Conservation (phyloP, 2,797 vertebrate genomes). For the Petrocephalus sullivani region DNA sequence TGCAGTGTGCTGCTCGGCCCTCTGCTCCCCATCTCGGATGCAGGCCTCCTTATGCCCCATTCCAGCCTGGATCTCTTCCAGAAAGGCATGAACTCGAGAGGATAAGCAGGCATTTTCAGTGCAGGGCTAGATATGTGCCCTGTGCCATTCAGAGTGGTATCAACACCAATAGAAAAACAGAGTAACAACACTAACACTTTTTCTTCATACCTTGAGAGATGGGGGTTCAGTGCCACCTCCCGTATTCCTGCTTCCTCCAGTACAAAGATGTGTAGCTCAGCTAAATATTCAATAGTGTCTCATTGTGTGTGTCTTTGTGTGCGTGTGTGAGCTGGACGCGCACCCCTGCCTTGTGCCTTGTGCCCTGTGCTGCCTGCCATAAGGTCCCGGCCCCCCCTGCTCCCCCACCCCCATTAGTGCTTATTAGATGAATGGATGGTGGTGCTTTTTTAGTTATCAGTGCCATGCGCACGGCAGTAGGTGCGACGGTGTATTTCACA, state of each 20-base stretch:
- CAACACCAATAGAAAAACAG: neutral
- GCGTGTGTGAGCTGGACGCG: neutral
- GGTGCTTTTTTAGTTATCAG: neutral
- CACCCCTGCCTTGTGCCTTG: neutral
- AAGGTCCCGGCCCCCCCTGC: neutral
- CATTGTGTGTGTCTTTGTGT: neutral
- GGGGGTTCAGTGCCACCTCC: neutral
- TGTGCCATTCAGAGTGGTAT: neutral
- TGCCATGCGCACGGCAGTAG: conserved; percentile 17
- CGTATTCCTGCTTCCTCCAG: neutral
- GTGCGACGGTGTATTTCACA: conserved; percentile 17
- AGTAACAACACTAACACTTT: neutral
- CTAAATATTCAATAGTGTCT: neutral
- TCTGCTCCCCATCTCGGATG: neutral
- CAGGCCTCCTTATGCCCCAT: neutral
- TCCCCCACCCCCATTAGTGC: neutral
- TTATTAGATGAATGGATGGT: neutral
- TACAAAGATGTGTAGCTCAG: neutral
- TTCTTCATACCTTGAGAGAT: neutral
- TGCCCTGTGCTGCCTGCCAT: neutral
- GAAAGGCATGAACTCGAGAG: neutral
- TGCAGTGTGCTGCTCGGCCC: neutral
- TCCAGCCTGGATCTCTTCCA: neutral
- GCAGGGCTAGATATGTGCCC: neutral
- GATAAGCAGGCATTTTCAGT: neutral